Evolutionary conservation across 2,113 vertebrate species (phyloP).

Genomic region (Dascyllus trimaculatus): DNA sequence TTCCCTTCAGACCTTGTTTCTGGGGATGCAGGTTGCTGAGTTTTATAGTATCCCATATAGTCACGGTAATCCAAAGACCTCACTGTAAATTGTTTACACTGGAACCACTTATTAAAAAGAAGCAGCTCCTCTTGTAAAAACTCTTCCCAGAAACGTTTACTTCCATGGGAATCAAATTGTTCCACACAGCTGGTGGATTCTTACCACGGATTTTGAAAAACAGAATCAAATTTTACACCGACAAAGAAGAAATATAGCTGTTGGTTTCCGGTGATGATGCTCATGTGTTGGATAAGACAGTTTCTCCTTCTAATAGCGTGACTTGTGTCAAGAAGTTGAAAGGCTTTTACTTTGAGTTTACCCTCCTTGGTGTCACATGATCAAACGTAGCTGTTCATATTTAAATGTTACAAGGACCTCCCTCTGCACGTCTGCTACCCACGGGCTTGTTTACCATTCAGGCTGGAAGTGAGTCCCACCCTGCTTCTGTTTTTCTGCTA

Average conservation of each 20-base stretch:
- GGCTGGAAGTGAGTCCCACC: constrained; percentile 11
- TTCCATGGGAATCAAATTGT: background rate
- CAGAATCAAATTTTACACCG: no score
- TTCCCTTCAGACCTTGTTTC: background rate
- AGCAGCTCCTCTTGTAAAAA: constrained; percentile 16
- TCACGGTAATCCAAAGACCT: background rate
- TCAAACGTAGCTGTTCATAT: background rate
- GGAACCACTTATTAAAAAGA: background rate
- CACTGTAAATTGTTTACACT: background rate
- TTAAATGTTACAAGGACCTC: no score
- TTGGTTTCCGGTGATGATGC: background rate
- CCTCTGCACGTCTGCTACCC: background rate
- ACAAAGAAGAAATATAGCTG: background rate
- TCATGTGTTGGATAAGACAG: background rate
- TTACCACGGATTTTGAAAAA: background rate
- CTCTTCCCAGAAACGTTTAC: background rate
- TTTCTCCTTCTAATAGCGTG: background rate
- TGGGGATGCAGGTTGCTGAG: no score
- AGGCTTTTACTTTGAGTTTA: no score
- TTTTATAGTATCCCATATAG: background rate
- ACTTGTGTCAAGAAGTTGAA: no score
- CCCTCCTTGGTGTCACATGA: background rate
- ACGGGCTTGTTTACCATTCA: background rate
- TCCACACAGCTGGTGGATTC: background rate
- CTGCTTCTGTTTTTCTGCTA: background rate